These are phyloP conservation scores for Nautilus pompilius DNA, from an alignment of 1,140 invertebrate genomes.

Conservation along the genomic window DNA sequence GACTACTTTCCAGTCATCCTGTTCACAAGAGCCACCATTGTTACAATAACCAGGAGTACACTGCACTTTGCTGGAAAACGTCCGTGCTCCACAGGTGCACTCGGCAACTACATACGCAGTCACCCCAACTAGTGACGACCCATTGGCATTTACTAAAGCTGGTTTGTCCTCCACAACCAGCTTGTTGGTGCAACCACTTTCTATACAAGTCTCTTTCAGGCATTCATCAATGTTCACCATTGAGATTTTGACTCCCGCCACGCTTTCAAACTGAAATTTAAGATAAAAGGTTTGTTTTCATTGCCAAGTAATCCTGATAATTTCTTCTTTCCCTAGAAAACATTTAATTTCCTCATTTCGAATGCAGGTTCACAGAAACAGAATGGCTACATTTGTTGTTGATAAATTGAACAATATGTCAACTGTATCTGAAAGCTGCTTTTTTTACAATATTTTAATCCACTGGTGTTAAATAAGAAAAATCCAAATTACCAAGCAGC, in stretches of 20 bases:
- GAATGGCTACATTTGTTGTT: too few relatives aligned
- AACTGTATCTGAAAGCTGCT: too few relatives aligned
- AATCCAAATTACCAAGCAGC: too few relatives aligned
- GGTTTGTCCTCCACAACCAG: slow-evolving; percentile 75
- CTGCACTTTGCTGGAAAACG: slow-evolving; percentile 54
- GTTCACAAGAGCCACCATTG: slow-evolving; percentile 86
- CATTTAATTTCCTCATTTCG: too few relatives aligned
- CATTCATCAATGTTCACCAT: slow-evolving; percentile 99
- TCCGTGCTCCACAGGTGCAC: slow-evolving; percentile 59
- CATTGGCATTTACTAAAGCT: slow-evolving; percentile 95
- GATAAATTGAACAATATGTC: too few relatives aligned
- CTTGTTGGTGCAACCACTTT: slow-evolving; percentile 85
- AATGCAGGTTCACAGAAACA: too few relatives aligned
- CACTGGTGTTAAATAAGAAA: too few relatives aligned
- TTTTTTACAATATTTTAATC: too few relatives aligned
- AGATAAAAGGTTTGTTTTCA: slow-evolving; percentile 6
- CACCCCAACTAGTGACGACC: slow-evolving; percentile 90
- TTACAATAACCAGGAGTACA: slow-evolving; percentile 88
- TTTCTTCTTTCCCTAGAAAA: too few relatives aligned
- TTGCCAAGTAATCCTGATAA: too few relatives aligned
- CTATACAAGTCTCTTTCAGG: slow-evolving; percentile 90
- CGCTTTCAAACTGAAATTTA: slow-evolving; percentile 74
- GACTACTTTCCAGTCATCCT: slow-evolving; percentile 75
- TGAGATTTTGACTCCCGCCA: slow-evolving; percentile 90
- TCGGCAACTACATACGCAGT: slow-evolving; percentile 83